phyloP scores from a whole-genome alignment of 2,888 invertebrate species.

The Hydraecia micacea region DNA sequence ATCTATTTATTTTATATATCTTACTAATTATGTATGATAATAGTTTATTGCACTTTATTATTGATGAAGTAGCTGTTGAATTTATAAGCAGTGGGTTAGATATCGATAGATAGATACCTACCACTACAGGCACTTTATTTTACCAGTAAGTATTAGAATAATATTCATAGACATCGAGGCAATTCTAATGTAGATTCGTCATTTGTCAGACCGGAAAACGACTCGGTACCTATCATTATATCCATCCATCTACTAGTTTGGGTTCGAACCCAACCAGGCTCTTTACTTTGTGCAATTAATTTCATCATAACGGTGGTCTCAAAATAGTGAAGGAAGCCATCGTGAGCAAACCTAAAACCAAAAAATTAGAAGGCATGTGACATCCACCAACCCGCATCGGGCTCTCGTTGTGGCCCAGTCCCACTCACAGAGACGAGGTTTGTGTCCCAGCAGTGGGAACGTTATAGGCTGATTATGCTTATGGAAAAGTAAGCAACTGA shows the following conservation, averaged over 20 bases:
- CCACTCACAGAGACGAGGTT: background rate
- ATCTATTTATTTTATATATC: too few relatives aligned
- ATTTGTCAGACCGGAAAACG: background rate
- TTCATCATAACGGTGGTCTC: background rate
- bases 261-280: background rate
- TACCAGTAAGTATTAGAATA: too few relatives aligned
- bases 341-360: background rate
- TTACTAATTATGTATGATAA: conserved; percentile 1
- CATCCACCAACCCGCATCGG: background rate
- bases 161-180: too few relatives aligned
- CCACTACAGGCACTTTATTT: background rate
- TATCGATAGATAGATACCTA: background rate
- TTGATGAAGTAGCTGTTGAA: conserved; percentile 4
- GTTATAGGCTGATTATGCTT: background rate
- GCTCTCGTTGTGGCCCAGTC: background rate
- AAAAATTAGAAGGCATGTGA: background rate
- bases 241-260: background rate
- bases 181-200: too few relatives aligned
- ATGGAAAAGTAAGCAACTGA: too few relatives aligned
- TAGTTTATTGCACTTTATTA: conserved; percentile 26
- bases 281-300: background rate
- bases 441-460: too few relatives aligned
- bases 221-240: background rate
- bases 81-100: background rate
- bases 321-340: background rate